A percentile compares a stretch with the other conserved stretches of the same genome.
Conservation (phyloP, 2,113 vertebrate species). For the Phaethornis superciliosus region DNA sequence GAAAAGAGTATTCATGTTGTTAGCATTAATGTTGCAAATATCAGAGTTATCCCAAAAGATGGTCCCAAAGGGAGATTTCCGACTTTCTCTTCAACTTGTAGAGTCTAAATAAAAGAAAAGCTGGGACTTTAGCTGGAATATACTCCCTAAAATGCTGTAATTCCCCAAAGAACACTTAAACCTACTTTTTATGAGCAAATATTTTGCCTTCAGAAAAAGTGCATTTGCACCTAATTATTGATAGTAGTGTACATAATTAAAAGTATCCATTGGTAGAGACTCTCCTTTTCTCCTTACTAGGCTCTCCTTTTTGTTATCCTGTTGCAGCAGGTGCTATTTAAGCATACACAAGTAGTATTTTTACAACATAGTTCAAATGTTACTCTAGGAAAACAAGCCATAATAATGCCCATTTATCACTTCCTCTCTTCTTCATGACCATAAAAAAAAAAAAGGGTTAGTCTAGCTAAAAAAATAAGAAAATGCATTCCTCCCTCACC, state of each 20-base stretch:
- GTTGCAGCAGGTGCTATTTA: not conserved
- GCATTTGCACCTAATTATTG: not conserved
- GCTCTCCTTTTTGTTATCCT: not conserved
- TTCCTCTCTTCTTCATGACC: not conserved
- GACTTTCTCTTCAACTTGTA: not conserved
- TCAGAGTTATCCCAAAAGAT: fast-evolving
- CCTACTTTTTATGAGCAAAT: not conserved
- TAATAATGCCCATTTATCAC: not conserved
- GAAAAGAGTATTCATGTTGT: not conserved
- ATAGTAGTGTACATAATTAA: not conserved
- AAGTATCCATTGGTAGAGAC: not conserved
- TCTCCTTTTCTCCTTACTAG: not conserved
- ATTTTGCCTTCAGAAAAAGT: not conserved
- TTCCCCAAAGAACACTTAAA: not conserved
- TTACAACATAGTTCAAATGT: not conserved
- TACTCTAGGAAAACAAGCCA: not conserved
- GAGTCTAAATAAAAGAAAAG: not conserved
- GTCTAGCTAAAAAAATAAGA: not conserved
- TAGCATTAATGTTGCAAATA: not conserved
- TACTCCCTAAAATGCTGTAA: not conserved
- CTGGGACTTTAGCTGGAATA: not conserved
- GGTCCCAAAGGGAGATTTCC: not conserved
- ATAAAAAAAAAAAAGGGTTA: not conserved
- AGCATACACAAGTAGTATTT: not conserved
- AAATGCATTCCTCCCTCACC: not conserved